A percentile compares a stretch with the other conserved stretches of the same genome.
phyloP scores from a whole-genome alignment of 1,140 invertebrate species.

The Aphidius ervi region DNA sequence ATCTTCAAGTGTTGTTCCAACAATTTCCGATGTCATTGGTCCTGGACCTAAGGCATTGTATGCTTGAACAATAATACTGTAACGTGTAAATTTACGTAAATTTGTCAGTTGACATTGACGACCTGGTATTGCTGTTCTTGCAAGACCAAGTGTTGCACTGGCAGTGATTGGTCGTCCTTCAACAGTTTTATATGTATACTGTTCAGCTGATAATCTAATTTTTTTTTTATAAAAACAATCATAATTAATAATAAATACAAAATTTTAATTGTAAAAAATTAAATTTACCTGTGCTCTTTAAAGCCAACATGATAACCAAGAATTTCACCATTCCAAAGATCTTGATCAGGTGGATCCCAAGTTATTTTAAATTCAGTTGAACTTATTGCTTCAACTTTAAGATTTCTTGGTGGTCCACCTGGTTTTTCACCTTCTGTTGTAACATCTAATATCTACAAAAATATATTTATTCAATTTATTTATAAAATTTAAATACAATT shows the following conservation, averaged over 20 bases:
- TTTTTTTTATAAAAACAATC: slow-evolving; percentile 6
- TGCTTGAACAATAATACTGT: slow-evolving; percentile 85
- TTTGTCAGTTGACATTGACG: slow-evolving; percentile 46
- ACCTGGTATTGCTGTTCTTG: slow-evolving; percentile 48
- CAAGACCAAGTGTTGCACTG: slow-evolving; percentile 46
- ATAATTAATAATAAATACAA: slow-evolving; percentile 22
- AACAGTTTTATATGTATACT: slow-evolving; percentile 49
- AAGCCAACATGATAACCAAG: slow-evolving; percentile 92
- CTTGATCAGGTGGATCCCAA: slow-evolving; percentile 83
- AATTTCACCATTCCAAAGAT: slow-evolving; percentile 87
- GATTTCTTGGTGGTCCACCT: slow-evolving; percentile 77
- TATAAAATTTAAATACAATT: slow-evolving; percentile 4
- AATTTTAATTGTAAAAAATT: not conserved
- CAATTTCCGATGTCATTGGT: slow-evolving; percentile 76
- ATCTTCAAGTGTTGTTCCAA: slow-evolving; percentile 82
- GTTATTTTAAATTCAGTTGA: slow-evolving; percentile 84
- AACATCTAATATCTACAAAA: slow-evolving; percentile 57
- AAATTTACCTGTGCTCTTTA: slow-evolving; percentile 56
- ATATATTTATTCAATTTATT: slow-evolving; percentile 10
- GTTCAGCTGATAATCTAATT: slow-evolving; percentile 41
- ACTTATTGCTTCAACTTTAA: slow-evolving; percentile 80
- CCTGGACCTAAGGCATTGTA: slow-evolving; percentile 89
- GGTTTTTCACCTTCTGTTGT: slow-evolving; percentile 58
- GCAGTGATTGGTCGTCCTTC: slow-evolving; percentile 49
- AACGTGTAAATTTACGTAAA: slow-evolving; percentile 82